phyloP scores from a whole-genome alignment of 2,113 vertebrate genomes.

The Hemiscyllium ocellatum region DNA sequence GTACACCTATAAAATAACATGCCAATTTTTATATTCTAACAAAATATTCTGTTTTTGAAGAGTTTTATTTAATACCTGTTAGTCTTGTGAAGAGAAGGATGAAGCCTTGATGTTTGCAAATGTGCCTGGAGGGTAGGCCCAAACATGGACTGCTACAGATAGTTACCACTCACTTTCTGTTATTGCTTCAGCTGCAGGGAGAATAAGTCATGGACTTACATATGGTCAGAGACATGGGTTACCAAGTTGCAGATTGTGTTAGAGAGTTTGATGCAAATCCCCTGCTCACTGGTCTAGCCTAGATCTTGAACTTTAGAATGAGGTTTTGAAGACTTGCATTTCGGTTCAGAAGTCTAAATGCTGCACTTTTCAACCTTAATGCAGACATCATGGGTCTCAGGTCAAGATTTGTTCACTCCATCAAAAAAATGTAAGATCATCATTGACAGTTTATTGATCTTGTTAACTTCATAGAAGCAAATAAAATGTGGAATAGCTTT shows the following conservation, averaged over 20 bases:
- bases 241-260: neutral
- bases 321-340: neutral
- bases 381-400: neutral
- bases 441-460: neutral
- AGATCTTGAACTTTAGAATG: neutral
- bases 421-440: neutral
- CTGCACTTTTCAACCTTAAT: neutral
- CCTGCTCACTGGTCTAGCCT: neutral
- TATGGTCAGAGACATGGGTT: neutral
- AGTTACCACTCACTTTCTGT: neutral
- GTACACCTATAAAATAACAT: no score
- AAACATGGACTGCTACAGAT: neutral
- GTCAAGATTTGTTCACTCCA: neutral
- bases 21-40: no score
- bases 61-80: neutral
- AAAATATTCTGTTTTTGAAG: neutral
- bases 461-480: neutral
- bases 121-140: neutral
- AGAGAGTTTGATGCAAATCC: neutral
- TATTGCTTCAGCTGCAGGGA: neutral
- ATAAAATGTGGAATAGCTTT: neutral
- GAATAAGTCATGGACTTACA: neutral
- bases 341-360: neutral
- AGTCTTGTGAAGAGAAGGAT: neutral
- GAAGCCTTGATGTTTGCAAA: neutral